Percentiles rank a stretch among this genome's conserved stretches.
Evolutionary conservation across 2,113 vertebrate species (phyloP).

Genomic region (Taurulus bubalis): DNA sequence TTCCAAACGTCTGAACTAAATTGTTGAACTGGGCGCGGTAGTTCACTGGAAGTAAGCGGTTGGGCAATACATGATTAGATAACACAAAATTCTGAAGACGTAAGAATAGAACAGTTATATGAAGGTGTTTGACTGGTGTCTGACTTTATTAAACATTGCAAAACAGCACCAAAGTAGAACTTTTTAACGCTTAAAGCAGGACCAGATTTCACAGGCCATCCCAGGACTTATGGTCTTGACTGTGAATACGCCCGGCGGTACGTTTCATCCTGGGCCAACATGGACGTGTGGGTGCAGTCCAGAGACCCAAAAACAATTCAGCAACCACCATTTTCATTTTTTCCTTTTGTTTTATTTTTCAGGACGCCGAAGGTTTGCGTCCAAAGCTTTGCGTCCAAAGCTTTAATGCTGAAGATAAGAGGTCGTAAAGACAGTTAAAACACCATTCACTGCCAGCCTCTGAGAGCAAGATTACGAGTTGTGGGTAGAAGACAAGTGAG

Average conservation of each 20-base stretch:
- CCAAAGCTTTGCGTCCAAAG: neutral
- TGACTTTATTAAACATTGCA: neutral
- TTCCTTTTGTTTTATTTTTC: neutral
- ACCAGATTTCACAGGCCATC: neutral
- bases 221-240: neutral
- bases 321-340: neutral
- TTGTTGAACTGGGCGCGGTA: slow-evolving; percentile 45
- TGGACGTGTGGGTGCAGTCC: neutral
- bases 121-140: neutral
- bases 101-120: neutral
- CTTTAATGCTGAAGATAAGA: slow-evolving; percentile 14
- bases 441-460: slow-evolving; percentile 15
- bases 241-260: neutral
- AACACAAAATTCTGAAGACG: neutral
- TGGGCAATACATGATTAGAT: slow-evolving; percentile 27
- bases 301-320: neutral
- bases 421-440: slow-evolving; percentile 30
- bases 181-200: neutral
- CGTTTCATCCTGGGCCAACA: neutral
- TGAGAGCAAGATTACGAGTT: slow-evolving; percentile 43
- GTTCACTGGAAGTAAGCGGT: neutral
- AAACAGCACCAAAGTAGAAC: neutral
- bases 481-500: slow-evolving; percentile 67
- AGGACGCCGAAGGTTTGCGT: neutral
- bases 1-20: slow-evolving; percentile 42